A percentile compares a stretch with the other conserved stretches of the same genome.
Conservation (phyloP, 2,797 vertebrate genomes). For the Taeniopygia guttata region DNA sequence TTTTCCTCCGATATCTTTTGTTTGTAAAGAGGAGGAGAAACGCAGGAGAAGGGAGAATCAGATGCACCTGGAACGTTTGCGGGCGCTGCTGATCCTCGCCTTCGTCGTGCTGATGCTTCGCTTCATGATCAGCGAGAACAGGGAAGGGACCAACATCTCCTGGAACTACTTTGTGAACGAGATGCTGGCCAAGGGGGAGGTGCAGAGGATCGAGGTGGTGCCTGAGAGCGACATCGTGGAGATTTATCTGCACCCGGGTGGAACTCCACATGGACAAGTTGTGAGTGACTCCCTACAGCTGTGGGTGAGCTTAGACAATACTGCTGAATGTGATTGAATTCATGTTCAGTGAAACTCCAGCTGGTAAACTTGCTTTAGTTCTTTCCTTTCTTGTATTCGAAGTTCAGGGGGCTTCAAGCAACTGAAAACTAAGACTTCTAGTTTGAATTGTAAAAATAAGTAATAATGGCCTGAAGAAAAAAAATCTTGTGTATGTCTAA, state of each 20-base stretch:
- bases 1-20: rapidly evolving
- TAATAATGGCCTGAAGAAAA: background rate
- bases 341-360: background rate
- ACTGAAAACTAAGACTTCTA: background rate
- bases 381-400: background rate
- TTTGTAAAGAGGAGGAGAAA: constrained; percentile 84
- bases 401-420: background rate
- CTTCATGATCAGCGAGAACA: constrained; percentile 76
- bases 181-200: constrained; percentile 97
- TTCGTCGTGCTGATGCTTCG: constrained; percentile 74
- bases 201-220: constrained; percentile 89
- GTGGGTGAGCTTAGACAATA: background rate
- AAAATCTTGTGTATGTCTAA: rapidly evolving
- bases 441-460: background rate
- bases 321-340: background rate
- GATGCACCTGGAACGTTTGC: constrained; percentile 88
- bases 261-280: constrained; percentile 89
- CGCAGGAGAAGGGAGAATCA: constrained; percentile 85
- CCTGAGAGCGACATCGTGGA: constrained; percentile 93
- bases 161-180: constrained; percentile 97
- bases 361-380: background rate
- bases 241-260: constrained; percentile 89
- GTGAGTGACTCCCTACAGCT: constrained; percentile 71
- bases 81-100: constrained; percentile 81
- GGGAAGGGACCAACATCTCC: constrained; percentile 86